Conservation (phyloP, 2,113 vertebrate species). For the Hydrolagus affinis region DNA sequence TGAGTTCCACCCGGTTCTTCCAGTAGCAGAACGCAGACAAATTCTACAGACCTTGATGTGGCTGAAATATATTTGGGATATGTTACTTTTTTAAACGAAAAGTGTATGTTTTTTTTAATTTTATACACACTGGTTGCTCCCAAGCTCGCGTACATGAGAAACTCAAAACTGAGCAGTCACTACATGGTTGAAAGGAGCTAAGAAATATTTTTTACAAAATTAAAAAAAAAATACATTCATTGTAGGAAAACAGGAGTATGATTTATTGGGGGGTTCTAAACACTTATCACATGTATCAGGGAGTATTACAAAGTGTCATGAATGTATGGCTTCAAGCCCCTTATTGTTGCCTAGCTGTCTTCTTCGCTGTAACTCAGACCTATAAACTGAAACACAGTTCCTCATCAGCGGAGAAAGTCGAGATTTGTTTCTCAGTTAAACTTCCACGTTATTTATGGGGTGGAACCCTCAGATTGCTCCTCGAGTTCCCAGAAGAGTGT, state of each 20-base stretch:
- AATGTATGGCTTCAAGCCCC: background rate
- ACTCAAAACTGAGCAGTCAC: background rate
- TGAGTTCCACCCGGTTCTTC: background rate
- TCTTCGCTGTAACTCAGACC: too few species aligned
- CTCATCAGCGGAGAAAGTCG: too few species aligned
- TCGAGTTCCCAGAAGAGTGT: too few species aligned
- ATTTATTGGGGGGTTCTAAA: constrained; percentile 12
- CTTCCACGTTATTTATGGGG: too few species aligned
- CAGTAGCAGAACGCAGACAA: background rate
- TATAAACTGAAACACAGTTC: too few species aligned
- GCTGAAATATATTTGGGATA: constrained; percentile 15
- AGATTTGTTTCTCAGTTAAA: too few species aligned
- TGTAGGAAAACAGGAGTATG: background rate
- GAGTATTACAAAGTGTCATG: background rate
- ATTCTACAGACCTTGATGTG: background rate
- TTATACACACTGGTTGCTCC: background rate
- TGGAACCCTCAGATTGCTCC: too few species aligned
- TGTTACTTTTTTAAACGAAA: background rate
- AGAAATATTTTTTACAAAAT: constrained; percentile 21
- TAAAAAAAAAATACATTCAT: constrained; percentile 22
- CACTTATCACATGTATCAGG: background rate
- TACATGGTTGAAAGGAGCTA: background rate
- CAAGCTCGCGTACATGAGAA: background rate
- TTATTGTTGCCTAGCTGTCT: background rate
- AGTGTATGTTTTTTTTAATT: constrained; percentile 10